Percentiles rank a stretch among this genome's conserved stretches.
Conservation (phyloP, 1,140 invertebrate species). For the Pogonognathellus flavescens region DNA sequence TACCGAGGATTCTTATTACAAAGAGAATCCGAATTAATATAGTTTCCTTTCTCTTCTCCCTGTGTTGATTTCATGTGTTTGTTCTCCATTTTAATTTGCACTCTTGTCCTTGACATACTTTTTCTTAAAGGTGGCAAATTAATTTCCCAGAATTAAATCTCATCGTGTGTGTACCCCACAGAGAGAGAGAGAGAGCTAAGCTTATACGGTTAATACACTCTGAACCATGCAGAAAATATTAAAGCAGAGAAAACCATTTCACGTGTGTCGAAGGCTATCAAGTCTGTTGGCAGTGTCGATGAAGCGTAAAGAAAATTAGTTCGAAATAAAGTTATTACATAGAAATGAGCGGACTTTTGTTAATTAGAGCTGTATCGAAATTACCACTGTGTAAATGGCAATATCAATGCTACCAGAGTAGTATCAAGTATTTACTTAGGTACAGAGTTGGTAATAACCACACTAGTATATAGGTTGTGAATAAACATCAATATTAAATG, state of each 20-base stretch:
- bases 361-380: too few relatives aligned
- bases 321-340: too few relatives aligned
- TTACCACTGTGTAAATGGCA: too few relatives aligned
- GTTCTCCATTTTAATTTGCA: background rate
- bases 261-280: too few relatives aligned
- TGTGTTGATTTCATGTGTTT: slow-evolving; percentile 23
- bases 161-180: background rate
- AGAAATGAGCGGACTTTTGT: too few relatives aligned
- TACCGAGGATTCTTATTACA: background rate
- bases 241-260: background rate
- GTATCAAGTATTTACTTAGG: too few relatives aligned
- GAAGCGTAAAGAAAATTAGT: too few relatives aligned
- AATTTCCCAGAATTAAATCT: slow-evolving; percentile 23
- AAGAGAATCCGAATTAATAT: background rate
- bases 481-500: too few relatives aligned
- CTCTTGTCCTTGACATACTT: slow-evolving; percentile 21
- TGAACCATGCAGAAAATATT: background rate
- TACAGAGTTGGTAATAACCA: too few relatives aligned
- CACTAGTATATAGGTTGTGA: too few relatives aligned
- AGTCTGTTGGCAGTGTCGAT: too few relatives aligned
- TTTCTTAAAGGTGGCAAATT: slow-evolving; percentile 38
- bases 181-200: background rate
- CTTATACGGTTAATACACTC: background rate
- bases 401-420: too few relatives aligned
- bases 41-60: background rate